Percentiles rank a stretch among this genome's conserved stretches.
Conservation (phyloP, 2,113 vertebrate species). For the Rhegmatorhina hoffmannsi region DNA sequence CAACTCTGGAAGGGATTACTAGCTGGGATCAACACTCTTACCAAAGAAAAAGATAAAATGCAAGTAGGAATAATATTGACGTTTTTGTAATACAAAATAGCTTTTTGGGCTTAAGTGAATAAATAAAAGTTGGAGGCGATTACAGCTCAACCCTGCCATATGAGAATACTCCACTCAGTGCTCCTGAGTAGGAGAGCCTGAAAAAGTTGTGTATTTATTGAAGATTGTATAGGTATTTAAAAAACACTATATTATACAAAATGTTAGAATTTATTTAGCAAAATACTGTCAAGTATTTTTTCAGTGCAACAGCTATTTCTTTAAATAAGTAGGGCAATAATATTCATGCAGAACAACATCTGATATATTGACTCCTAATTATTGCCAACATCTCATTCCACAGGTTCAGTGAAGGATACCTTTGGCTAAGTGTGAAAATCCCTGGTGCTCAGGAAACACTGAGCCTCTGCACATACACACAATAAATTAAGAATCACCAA, state of each 20-base stretch:
- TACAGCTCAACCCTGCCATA: neutral
- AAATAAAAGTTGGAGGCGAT: neutral
- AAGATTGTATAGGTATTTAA: neutral
- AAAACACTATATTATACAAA: neutral
- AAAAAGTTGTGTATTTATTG: neutral
- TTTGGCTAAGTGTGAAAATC: neutral
- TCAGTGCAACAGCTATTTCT: neutral
- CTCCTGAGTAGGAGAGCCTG: neutral
- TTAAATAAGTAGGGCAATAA: neutral
- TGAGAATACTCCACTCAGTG: neutral
- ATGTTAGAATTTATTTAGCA: neutral
- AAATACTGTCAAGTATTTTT: neutral
- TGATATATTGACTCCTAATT: neutral
- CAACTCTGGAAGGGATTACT: constrained; percentile 58
- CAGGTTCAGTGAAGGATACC: neutral
- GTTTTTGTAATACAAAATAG: constrained; percentile 30
- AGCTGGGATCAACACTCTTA: constrained; percentile 40
- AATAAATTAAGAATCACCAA: neutral
- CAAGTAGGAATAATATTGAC: constrained; percentile 46
- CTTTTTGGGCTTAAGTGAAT: constrained; percentile 6
- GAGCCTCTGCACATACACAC: neutral
- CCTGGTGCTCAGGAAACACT: neutral
- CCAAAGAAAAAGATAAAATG: constrained; percentile 40
- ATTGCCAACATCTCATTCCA: neutral
- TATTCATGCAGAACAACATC: neutral